These are phyloP conservation scores for Halichoeres trimaculatus DNA, from an alignment of 2,113 vertebrate species.

Conservation along the genomic window DNA sequence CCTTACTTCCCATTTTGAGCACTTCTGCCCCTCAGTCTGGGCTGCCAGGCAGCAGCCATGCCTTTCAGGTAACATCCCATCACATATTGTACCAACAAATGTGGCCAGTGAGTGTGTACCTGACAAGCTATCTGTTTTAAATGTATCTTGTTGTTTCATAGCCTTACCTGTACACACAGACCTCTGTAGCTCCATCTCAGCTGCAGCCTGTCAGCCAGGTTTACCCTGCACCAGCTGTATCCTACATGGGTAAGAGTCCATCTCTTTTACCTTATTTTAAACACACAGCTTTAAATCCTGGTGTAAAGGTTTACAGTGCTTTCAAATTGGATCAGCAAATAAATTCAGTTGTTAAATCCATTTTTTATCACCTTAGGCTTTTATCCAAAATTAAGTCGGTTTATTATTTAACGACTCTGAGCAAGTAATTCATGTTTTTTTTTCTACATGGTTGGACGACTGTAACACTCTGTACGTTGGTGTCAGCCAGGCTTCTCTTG, in stretches of 20 bases:
- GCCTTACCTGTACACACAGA: conserved; percentile 86
- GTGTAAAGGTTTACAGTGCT: too few species aligned
- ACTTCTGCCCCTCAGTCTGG: conserved; percentile 81
- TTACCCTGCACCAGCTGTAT: conserved; percentile 84
- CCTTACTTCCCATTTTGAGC: conserved; percentile 85
- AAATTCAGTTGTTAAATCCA: too few species aligned
- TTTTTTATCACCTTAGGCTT: too few species aligned
- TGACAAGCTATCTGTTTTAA: not conserved
- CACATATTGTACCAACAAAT: not conserved
- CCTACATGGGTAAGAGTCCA: conserved; percentile 89
- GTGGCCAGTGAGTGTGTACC: not conserved
- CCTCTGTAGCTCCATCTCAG: conserved; percentile 81
- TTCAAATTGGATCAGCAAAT: too few species aligned
- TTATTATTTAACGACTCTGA: too few species aligned
- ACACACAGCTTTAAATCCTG: too few species aligned
- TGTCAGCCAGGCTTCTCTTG: too few species aligned
- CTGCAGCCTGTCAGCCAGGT: conserved; percentile 88
- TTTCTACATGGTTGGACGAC: too few species aligned
- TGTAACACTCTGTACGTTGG: too few species aligned
- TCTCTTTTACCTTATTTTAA: too few species aligned
- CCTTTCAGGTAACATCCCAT: conserved; percentile 87
- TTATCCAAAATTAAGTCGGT: too few species aligned
- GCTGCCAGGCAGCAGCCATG: conserved; percentile 81
- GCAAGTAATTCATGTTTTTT: too few species aligned
- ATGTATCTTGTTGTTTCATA: conserved; percentile 33